Evolutionary conservation across 2,113 vertebrate genomes (phyloP), one percentile per base, ranked within the genome.

Genomic region (Sturnus vulgaris): DNA sequence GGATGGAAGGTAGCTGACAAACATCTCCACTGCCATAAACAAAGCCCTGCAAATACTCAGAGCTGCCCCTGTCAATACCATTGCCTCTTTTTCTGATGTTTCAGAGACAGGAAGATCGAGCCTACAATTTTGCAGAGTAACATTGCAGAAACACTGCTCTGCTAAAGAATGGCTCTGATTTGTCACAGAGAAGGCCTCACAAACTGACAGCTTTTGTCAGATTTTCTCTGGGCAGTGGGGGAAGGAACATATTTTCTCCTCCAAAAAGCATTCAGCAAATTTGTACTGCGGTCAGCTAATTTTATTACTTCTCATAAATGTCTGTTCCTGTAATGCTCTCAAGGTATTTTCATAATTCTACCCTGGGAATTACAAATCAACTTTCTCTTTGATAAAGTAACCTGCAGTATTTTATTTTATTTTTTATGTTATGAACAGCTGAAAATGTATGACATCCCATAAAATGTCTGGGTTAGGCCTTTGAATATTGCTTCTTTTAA

Each of bases 251-350:
- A 94, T 90, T 96, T 96, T 94, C 95, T 94, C 53, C 61, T 95
- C 92, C 92, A 93, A 96, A 52, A 94, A 90, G 90, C 95, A 92
- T 95, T 94, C 93, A 92, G 93, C 93, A 97, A 96, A 97, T 97
- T 96, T 96, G 95, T 97, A 95, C 90, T 96, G 80, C 86, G 94
- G 95, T 96, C 97, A 96, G 89, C 93, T 97, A 96, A 97, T 97
- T 96, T 95, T 96, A 96, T 97, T 97, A 96, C 96, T 92, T 95
- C 96, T 92, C 96, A 97, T 94, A 95, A 96, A 95, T 95, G 95
- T 96, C 95, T 88, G 94, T 96, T 95, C 82, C 95, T 96, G 92
- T 96, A 95, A 93, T 93, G 93, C 88, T 96, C 95, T 96, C 95
- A 92, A 96, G 95, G 95, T 93, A 97, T 96, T 97, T 96, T 95